phyloP scores from a whole-genome alignment of 2,888 invertebrate genomes.

The Piscicola geometra region DNA sequence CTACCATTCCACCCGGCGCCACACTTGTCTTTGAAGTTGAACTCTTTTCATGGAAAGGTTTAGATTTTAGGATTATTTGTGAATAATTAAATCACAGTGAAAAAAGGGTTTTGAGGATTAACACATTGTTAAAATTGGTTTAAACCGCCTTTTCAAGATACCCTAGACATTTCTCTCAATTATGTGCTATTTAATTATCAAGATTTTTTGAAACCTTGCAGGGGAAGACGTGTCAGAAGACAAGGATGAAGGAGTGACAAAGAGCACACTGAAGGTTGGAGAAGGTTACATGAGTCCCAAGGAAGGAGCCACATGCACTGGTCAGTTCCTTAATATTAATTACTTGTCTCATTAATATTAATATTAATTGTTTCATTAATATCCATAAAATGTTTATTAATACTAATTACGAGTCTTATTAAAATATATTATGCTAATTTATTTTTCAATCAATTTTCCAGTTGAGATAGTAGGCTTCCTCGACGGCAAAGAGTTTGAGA shows the following conservation, averaged over 20 bases:
- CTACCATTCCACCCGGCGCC: slow-evolving; percentile 80
- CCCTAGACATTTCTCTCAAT: too few relatives aligned
- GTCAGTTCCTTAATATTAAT: slow-evolving; percentile 58
- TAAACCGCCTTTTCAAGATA: too few relatives aligned
- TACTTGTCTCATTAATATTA: too few relatives aligned
- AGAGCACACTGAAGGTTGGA: slow-evolving; percentile 68
- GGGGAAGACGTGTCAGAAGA: slow-evolving; percentile 78
- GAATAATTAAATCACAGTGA: not conserved
- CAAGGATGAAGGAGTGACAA: slow-evolving; percentile 75
- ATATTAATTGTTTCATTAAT: too few relatives aligned
- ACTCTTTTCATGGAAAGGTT: slow-evolving; percentile 75
- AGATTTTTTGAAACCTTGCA: slow-evolving; percentile 39
- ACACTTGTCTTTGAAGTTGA: slow-evolving; percentile 77
- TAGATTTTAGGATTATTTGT: too few relatives aligned
- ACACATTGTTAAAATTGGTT: not conserved
- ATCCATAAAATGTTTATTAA: not conserved
- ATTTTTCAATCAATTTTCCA: slow-evolving; percentile 53
- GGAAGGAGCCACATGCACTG: slow-evolving; percentile 75
- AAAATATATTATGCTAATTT: not conserved
- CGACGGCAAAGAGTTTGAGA: slow-evolving; percentile 70
- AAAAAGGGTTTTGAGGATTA: too few relatives aligned
- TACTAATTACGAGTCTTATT: not conserved
- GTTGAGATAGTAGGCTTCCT: slow-evolving; percentile 70
- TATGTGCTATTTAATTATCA: too few relatives aligned
- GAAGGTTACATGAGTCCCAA: slow-evolving; percentile 70